A percentile compares a stretch with the other conserved stretches of the same genome.
Evolutionary conservation across 2,113 vertebrate genomes (phyloP).

Genomic region (human): GRCh38 chr13:87525001-87525500

Average conservation of each 20-base stretch:
- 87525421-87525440: neutral
- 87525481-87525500: neutral
- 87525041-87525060: neutral
- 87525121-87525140: neutral
- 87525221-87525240: accelerated
- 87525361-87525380: neutral
- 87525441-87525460: neutral
- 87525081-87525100: neutral
- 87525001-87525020: neutral
- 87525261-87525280: neutral
- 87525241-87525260: neutral
- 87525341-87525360: neutral
- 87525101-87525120: neutral
- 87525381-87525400: neutral
- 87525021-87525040: neutral
- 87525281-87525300: neutral
- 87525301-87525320: neutral
- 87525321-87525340: neutral
- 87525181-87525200: neutral
- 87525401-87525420: neutral
- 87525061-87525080: neutral
- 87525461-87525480: neutral
- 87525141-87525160: too few relatives aligned
- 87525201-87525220: neutral
- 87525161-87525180: neutral